Evolutionary conservation across 2,113 vertebrate species (phyloP), one percentile per base, ranked within the genome.

Genomic region (Perccottus glenii): DNA sequence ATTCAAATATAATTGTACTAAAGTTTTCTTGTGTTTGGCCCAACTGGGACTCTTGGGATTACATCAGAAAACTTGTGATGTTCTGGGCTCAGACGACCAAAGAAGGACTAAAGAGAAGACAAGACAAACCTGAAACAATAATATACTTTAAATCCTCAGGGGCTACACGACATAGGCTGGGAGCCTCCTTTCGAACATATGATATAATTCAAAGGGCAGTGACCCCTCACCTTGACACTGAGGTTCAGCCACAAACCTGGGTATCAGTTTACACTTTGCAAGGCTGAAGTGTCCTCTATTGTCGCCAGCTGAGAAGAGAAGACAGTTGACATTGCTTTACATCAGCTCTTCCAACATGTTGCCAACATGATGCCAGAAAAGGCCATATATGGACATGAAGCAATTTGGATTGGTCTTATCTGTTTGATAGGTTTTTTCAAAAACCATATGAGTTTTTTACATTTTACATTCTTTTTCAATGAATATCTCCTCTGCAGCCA

Each of bases 191-290:
- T 70, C 52, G 84, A 86, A 89, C 84, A 83, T 64, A 85, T 84
- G 85, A 89, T 70, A 83, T 80, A 78, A 85, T 77, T 79, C 71
- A 84, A 65, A 80, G 83, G 77, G 64, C 76, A 78, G 33, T 56
- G 56, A 77, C 84, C 76, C 43, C 43, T 87, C 83, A 85, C 86
- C 80, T 85, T 85, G 84, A 89, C 86, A 67, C 72, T 82, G 73
- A 66, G 68, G 78, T 78, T 77, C 67, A 83, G 71, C 52, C 67
- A 83, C 61, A 78, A 63, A 53, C 66, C 70, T 55, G 52, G 49
- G 73, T 85, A 89, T 90, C 85, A 73, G 36, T 11, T 89, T 89
- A 85, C 89, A n/a, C 50, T 80, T 47, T 65, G 68, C 19, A 60
- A 69, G 73, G 57, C 53, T 60, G 86, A 75, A 42, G 48, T 60